Percentiles rank a stretch among this genome's conserved stretches.
Evolutionary conservation across 2,113 vertebrate species (phyloP).

Genomic region (Psammodynastes pulverulentus): DNA sequence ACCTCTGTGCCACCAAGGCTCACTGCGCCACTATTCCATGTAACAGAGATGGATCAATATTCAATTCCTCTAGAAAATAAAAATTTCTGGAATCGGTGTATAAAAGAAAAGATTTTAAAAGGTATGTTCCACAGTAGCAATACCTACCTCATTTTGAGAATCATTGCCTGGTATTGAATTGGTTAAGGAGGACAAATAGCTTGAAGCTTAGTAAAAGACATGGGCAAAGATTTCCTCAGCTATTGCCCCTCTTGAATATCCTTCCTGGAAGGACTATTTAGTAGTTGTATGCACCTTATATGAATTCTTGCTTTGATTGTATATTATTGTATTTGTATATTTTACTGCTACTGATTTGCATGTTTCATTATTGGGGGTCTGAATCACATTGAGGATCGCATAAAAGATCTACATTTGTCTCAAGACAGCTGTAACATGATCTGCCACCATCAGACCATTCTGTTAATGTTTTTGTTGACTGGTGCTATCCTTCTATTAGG

Average conservation of each 20-base stretch:
- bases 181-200: not conserved
- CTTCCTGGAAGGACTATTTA: not conserved
- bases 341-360: not conserved
- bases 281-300: not conserved
- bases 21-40: too few species aligned
- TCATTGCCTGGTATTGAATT: not conserved
- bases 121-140: not conserved
- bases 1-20: too few species aligned
- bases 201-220: not conserved
- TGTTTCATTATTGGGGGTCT: not conserved
- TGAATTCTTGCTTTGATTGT: not conserved
- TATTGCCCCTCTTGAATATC: not conserved
- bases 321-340: not conserved
- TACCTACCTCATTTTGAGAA: not conserved
- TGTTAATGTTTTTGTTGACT: not conserved
- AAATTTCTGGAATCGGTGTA: too few species aligned
- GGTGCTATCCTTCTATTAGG: not conserved
- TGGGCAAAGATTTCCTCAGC: not conserved
- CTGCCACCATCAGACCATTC: not conserved
- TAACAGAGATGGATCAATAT: not conserved
- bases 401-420: not conserved
- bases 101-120: not conserved
- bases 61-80: not conserved
- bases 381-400: not conserved
- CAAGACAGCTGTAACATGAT: not conserved